These are phyloP conservation scores for Australoheros scitulus DNA, from an alignment of 2,113 vertebrate species.

Conservation along the genomic window DNA sequence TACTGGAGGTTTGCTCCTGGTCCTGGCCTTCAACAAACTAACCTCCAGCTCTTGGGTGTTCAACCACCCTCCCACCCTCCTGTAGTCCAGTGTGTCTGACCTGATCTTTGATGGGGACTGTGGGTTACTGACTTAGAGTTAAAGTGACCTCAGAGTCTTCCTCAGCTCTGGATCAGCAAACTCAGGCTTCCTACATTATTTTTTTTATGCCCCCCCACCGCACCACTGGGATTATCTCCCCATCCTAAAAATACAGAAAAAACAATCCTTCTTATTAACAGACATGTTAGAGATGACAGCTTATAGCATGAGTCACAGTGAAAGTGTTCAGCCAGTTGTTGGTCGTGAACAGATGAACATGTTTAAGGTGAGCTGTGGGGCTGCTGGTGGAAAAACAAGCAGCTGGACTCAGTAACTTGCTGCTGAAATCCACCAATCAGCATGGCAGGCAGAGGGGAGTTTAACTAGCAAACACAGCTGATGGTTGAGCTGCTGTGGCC, in stretches of 20 bases:
- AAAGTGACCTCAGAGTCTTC: not conserved
- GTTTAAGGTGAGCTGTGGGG: not conserved
- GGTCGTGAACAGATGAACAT: not conserved
- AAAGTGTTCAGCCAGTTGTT: not conserved
- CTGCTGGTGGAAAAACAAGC: not conserved
- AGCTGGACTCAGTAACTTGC: not conserved
- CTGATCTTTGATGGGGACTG: not conserved
- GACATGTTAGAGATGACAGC: not conserved
- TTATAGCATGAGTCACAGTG: not conserved
- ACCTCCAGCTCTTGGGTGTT: not conserved
- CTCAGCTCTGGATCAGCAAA: not conserved
- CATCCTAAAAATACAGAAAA: too few species aligned
- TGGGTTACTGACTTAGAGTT: too few species aligned
- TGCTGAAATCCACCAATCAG: conserved; percentile 25
- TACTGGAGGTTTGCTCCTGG: not conserved
- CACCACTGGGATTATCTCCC: too few species aligned
- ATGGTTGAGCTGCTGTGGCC: not conserved
- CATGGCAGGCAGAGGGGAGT: conserved; percentile 3
- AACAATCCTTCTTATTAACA: too few species aligned
- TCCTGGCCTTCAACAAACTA: not conserved
- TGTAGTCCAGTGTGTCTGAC: not conserved
- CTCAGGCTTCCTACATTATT: too few species aligned
- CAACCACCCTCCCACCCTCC: not conserved
- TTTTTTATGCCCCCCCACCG: too few species aligned
- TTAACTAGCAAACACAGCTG: not conserved